Conservation (phyloP, 2,888 invertebrate genomes). For the Oxystoma pomonae region DNA sequence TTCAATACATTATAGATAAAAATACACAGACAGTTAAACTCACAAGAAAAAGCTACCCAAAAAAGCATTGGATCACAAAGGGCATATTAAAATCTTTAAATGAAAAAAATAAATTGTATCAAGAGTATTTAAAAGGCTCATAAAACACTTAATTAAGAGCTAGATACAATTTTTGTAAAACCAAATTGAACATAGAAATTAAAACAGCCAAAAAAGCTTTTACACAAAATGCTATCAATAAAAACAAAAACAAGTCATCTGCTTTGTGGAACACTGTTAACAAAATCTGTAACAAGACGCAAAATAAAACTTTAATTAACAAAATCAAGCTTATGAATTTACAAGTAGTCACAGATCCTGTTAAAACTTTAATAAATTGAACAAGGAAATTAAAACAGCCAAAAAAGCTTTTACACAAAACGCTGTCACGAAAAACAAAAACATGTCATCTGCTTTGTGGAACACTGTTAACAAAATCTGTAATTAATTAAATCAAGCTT, state of each 20-base stretch:
- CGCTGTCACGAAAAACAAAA: not conserved
- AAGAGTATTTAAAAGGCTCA: not conserved
- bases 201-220: not conserved
- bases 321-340: not conserved
- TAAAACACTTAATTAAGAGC: not conserved
- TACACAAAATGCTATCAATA: not conserved
- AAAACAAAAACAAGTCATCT: not conserved
- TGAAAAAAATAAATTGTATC: constrained; percentile 1
- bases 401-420: not conserved
- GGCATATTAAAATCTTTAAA: not conserved
- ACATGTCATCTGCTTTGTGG: not conserved
- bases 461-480: not conserved
- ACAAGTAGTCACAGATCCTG: no score
- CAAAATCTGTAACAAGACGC: not conserved
- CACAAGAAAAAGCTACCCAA: not conserved
- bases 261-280: not conserved
- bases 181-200: not conserved
- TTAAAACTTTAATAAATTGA: no score
- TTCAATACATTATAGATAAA: not conserved
- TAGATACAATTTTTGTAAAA: not conserved
- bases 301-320: not conserved
- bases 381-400: not conserved
- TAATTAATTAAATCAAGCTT: not conserved
- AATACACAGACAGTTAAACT: not conserved
- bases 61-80: constrained; percentile 1